Conservation (phyloP, 2,888 invertebrate species). For the Nephrotoma appendiculata region DNA sequence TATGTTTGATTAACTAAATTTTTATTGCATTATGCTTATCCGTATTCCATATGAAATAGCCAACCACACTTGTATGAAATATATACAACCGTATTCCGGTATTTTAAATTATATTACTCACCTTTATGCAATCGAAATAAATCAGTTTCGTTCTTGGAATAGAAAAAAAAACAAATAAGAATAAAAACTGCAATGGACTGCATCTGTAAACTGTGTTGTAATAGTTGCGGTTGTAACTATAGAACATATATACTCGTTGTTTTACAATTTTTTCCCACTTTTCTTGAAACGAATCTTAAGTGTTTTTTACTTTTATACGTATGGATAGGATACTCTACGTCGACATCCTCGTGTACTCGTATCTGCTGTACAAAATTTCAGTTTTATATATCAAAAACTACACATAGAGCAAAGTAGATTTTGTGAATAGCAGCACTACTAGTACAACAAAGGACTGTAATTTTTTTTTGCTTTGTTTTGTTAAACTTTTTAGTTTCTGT, state of each 20-base stretch:
- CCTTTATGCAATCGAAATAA: not conserved
- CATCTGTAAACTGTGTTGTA: not conserved
- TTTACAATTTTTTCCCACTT: not conserved
- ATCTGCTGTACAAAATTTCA: not conserved
- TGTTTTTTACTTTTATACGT: not conserved
- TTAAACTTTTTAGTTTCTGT: not conserved
- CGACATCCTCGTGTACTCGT: not conserved
- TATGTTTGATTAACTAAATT: no score
- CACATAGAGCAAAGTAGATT: not conserved
- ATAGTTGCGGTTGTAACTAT: not conserved
- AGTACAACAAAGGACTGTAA: not conserved
- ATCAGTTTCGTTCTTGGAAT: not conserved
- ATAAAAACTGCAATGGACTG: not conserved
- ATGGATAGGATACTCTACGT: not conserved
- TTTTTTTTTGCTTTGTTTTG: not conserved
- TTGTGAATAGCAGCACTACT: not conserved
- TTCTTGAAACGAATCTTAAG: not conserved
- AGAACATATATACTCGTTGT: not conserved
- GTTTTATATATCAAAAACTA: not conserved
- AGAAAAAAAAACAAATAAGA: not conserved
- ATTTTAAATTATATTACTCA: not conserved
- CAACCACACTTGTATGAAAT: no score
- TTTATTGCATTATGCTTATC: no score
- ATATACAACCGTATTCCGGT: not conserved
- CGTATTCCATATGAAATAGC: no score